These are phyloP conservation scores for Aphidius ervi DNA, from an alignment of 1,140 invertebrate species.

Conservation along the genomic window DNA sequence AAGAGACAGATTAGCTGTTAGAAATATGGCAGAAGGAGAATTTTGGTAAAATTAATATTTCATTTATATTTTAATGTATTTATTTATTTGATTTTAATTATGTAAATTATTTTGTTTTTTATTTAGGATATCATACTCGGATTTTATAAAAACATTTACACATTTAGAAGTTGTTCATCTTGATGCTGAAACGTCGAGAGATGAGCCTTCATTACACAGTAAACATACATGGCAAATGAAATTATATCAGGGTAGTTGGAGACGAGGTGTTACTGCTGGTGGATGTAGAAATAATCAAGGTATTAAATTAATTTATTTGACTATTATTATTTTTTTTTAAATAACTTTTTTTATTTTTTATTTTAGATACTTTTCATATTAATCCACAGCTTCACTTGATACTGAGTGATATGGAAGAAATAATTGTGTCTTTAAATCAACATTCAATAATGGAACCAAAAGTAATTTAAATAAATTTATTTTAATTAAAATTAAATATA, in stretches of 20 bases:
- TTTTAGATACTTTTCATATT: conserved; percentile 84
- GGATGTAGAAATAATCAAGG: conserved; percentile 86
- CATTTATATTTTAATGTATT: not conserved
- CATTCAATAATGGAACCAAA: conserved; percentile 89
- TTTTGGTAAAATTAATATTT: conserved; percentile 64
- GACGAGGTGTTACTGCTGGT: conserved; percentile 81
- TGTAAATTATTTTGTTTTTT: conserved; percentile 1
- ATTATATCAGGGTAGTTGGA: conserved; percentile 83
- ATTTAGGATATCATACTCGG: conserved; percentile 72
- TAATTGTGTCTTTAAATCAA: conserved; percentile 84
- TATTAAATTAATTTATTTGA: conserved; percentile 32
- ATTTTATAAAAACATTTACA: conserved; percentile 80
- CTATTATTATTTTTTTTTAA: not conserved
- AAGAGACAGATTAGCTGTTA: conserved; percentile 65
- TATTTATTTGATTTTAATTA: not conserved
- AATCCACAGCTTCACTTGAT: conserved; percentile 85
- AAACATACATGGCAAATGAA: conserved; percentile 82
- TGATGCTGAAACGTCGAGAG: conserved; percentile 78
- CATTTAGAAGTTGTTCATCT: conserved; percentile 83
- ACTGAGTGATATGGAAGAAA: conserved; percentile 77
- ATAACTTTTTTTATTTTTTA: conserved; percentile 10
- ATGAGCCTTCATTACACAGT: conserved; percentile 75
- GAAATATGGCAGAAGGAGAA: conserved; percentile 69
- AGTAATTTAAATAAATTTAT: conserved; percentile 45
- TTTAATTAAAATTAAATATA: not conserved